Evolutionary conservation across 2,113 vertebrate genomes (phyloP).

Genomic region (Fukomys damarensis): DNA sequence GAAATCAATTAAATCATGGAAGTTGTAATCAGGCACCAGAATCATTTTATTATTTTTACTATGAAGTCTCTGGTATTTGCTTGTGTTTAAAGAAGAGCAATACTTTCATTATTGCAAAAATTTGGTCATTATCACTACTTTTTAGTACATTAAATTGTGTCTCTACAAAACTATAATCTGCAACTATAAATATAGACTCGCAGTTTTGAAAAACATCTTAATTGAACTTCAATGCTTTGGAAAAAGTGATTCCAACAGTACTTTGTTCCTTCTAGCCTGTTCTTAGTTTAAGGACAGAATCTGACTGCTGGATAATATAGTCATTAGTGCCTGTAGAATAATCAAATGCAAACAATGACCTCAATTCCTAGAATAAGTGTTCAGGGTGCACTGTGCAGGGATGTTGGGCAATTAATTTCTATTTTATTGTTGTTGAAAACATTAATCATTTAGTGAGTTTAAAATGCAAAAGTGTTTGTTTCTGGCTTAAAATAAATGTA

Average conservation of each 20-base stretch:
- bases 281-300: slow-evolving; percentile 35
- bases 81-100: slow-evolving; percentile 47
- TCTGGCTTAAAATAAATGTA: slow-evolving; percentile 48
- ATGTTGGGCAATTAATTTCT: slow-evolving; percentile 70
- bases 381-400: slow-evolving; percentile 3
- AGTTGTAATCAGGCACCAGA: not conserved
- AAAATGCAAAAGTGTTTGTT: slow-evolving; percentile 62
- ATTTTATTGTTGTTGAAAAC: slow-evolving; percentile 70
- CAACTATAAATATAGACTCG: slow-evolving; percentile 63
- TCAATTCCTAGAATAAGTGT: slow-evolving; percentile 39
- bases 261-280: slow-evolving; percentile 36
- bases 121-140: not conserved
- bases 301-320: slow-evolving; percentile 39
- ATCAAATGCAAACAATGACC: slow-evolving; percentile 62
- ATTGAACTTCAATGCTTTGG: not conserved
- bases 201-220: slow-evolving; percentile 64
- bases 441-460: slow-evolving; percentile 75
- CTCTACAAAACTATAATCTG: slow-evolving; percentile 18
- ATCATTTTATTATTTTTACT: not conserved
- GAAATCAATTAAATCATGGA: slow-evolving; percentile 37
- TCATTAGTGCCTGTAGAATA: slow-evolving; percentile 60
- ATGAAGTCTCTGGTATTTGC: not conserved
- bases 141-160: slow-evolving; percentile 57
- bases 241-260: slow-evolving; percentile 30
- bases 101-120: slow-evolving; percentile 46